Conservation (phyloP, 1,140 invertebrate species). For the Globodera ellingtonae region DNA sequence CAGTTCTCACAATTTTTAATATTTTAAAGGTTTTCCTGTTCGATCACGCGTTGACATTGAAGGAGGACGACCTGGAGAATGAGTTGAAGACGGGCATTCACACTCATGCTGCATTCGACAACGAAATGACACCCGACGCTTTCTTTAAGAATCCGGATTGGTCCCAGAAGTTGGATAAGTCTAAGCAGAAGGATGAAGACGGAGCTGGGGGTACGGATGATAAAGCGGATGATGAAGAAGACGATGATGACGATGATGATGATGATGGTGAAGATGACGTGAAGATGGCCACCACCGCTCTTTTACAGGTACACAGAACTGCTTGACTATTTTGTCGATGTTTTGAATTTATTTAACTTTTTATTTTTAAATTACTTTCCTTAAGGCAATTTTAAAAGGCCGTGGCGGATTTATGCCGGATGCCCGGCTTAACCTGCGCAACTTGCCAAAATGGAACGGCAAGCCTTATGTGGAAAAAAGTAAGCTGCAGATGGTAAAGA, state of each 20-base stretch:
- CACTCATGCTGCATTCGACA: not conserved
- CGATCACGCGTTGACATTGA: not conserved
- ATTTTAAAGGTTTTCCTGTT: not conserved
- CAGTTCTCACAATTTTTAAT: no score
- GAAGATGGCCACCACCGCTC: not conserved
- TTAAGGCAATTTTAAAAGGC: not conserved
- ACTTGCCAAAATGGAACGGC: not conserved
- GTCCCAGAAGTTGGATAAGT: not conserved
- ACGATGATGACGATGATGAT: not conserved
- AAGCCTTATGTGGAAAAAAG: not conserved
- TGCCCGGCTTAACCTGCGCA: not conserved
- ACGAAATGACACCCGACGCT: not conserved
- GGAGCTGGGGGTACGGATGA: not conserved
- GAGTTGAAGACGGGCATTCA: not conserved
- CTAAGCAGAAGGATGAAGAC: not conserved
- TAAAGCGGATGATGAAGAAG: not conserved
- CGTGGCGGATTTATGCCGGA: not conserved
- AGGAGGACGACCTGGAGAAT: not conserved
- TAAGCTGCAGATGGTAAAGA: not conserved
- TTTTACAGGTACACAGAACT: not conserved
- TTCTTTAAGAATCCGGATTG: not conserved
- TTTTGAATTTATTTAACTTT: no score
- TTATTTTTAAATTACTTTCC: not conserved
- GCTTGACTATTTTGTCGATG: no score
- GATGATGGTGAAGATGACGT: not conserved